These are phyloP conservation scores for Istiophorus platypterus DNA, from an alignment of 2,113 vertebrate species.

Conservation along the genomic window DNA sequence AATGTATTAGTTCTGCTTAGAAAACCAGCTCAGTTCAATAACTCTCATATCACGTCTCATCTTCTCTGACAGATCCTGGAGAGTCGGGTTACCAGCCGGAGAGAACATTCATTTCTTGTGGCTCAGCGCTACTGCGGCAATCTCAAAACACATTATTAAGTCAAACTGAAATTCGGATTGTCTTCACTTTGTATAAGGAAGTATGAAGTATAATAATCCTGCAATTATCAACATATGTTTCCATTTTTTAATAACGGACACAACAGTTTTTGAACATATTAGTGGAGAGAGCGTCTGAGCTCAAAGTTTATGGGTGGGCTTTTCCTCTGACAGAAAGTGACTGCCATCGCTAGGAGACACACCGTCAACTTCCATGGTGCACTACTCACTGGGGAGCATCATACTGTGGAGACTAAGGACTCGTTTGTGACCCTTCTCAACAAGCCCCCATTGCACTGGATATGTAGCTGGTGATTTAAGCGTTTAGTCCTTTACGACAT, in stretches of 20 bases:
- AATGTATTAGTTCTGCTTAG: slow-evolving; percentile 36
- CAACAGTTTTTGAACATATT: neutral
- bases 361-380: too few species aligned
- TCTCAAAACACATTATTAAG: neutral
- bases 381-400: too few species aligned
- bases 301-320: neutral
- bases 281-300: neutral
- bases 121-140: neutral
- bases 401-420: too few species aligned
- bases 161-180: neutral
- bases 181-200: neutral
- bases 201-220: too few species aligned
- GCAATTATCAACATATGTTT: too few species aligned
- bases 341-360: too few species aligned
- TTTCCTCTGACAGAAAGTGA: too few species aligned
- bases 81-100: neutral
- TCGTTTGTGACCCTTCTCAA: too few species aligned
- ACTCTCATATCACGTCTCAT: slow-evolving; percentile 18
- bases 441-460: too few species aligned
- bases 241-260: too few species aligned
- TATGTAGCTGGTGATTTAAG: too few species aligned
- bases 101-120: slow-evolving; percentile 21
- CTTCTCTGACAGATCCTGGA: slow-evolving; percentile 41
- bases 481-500: too few species aligned
- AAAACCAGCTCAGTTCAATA: slow-evolving; percentile 36